A percentile compares a stretch with the other conserved stretches of the same genome.
Evolutionary conservation across 2,113 vertebrate genomes (phyloP).

Genomic region (Microcebus murinus): DNA sequence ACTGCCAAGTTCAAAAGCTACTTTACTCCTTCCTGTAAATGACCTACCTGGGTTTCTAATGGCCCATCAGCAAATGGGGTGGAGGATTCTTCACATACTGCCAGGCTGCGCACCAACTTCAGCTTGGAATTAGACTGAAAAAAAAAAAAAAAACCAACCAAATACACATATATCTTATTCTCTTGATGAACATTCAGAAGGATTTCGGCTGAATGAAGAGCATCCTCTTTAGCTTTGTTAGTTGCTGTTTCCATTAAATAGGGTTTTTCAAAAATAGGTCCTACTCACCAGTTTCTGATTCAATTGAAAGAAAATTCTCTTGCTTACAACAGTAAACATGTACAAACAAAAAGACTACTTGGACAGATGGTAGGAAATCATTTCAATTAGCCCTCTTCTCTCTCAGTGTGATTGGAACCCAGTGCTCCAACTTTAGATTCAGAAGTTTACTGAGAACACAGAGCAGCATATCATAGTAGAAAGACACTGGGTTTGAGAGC

Average conservation of each 20-base stretch:
- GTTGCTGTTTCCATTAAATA: constrained; percentile 25
- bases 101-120: constrained; percentile 97
- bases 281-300: constrained; percentile 3
- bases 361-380: constrained; percentile 1
- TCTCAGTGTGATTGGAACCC: neutral
- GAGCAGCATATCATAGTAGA: neutral
- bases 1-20: neutral
- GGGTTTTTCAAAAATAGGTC: neutral
- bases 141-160: neutral
- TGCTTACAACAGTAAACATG: neutral
- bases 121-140: constrained; percentile 97
- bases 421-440: neutral
- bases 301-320: constrained; percentile 34
- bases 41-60: constrained; percentile 91
- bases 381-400: neutral
- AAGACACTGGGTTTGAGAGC: neutral
- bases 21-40: neutral
- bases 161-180: neutral
- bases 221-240: constrained; percentile 19
- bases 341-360: constrained; percentile 38
- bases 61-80: constrained; percentile 92
- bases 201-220: constrained; percentile 6
- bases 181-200: constrained; percentile 37
- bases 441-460: constrained; percentile 27
- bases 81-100: constrained; percentile 97